Evolutionary conservation across 2,113 vertebrate genomes (phyloP).

Genomic region (Sphyrna mokarran): DNA sequence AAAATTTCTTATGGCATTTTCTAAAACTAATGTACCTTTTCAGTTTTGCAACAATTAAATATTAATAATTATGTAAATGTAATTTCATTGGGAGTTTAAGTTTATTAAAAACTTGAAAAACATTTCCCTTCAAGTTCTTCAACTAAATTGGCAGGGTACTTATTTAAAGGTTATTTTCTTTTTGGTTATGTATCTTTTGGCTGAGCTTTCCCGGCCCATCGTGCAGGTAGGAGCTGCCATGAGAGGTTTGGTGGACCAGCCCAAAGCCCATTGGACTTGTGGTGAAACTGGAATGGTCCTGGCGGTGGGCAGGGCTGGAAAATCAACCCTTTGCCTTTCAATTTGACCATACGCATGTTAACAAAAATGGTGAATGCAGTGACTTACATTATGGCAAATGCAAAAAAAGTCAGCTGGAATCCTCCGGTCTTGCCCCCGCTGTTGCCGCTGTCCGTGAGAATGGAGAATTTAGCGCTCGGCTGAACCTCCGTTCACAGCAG

Average conservation of each 20-base stretch:
- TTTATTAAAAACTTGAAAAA: background rate
- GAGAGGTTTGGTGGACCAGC: too few species aligned
- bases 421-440: too few species aligned
- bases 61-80: background rate
- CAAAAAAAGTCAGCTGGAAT: background rate
- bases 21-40: background rate
- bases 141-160: background rate
- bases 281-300: too few species aligned
- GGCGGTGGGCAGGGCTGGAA: too few species aligned
- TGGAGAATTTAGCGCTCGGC: too few species aligned
- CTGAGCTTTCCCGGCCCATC: too few species aligned
- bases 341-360: background rate
- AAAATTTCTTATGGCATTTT: background rate
- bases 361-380: background rate
- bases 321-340: background rate
- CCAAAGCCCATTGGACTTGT: too few species aligned
- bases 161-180: background rate
- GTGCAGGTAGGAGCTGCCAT: too few species aligned
- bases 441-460: too few species aligned
- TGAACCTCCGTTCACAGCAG: too few species aligned
- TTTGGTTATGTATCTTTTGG: background rate
- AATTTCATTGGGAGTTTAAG: background rate
- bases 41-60: background rate
- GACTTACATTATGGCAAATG: background rate
- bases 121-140: background rate